phyloP scores from a whole-genome alignment of 2,888 invertebrate genomes.

The Idaea straminata region DNA sequence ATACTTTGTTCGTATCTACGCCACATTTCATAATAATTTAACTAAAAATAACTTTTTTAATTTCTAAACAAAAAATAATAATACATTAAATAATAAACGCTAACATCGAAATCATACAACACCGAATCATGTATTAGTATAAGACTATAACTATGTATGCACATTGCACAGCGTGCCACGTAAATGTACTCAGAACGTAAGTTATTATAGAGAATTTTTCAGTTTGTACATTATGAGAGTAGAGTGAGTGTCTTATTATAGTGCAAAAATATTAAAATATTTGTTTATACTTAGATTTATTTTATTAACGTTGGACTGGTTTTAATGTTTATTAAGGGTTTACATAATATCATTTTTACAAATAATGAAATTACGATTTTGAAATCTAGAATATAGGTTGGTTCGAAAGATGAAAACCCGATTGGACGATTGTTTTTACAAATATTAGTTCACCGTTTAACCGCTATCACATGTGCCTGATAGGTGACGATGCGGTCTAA shows the following conservation, averaged over 20 bases:
- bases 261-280: slow-evolving; percentile 44
- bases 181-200: slow-evolving; percentile 13
- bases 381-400: background rate
- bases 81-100: slow-evolving; percentile 41
- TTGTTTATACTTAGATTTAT: slow-evolving; percentile 22
- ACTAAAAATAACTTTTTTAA: slow-evolving; percentile 45
- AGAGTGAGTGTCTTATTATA: slow-evolving; percentile 39
- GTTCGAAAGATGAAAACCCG: no score
- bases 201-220: slow-evolving; percentile 35
- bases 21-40: slow-evolving; percentile 33
- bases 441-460: no score
- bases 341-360: slow-evolving; percentile 13
- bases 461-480: no score
- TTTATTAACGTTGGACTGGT: slow-evolving; percentile 11
- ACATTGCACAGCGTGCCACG: slow-evolving; percentile 20
- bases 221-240: slow-evolving; percentile 51
- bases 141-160: slow-evolving; percentile 26
- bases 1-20: background rate
- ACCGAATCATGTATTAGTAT: slow-evolving; percentile 40
- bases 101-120: slow-evolving; percentile 58
- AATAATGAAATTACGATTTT: background rate
- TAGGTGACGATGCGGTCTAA: no score
- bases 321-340: background rate
- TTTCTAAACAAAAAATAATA: slow-evolving; percentile 39
- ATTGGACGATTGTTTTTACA: no score